Base-by-base conservation (phyloP, 1,140 invertebrate species). In the Drosophila albomicans region DNA sequence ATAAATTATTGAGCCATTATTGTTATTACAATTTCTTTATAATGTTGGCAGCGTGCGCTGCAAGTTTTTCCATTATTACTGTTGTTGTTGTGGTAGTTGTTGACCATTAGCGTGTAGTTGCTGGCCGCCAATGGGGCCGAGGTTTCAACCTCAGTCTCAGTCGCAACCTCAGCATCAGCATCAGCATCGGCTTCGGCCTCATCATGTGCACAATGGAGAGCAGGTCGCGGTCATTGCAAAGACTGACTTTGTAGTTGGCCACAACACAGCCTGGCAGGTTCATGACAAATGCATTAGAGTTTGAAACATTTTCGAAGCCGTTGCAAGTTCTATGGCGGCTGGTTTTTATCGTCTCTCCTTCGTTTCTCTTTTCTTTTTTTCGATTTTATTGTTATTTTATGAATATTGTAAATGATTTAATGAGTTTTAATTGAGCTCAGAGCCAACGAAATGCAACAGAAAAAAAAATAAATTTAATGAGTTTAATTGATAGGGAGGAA, bases 1-100 rank as follows among this genome's bases (percentile, higher is more conserved):
- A 89, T 90, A 89, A 89, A 89, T 89, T 89, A 89, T 89, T 89
- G 86, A 89, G 85, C 85, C 85, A 89, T 89, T 89, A 89, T 89
- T 89, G 81, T 89, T 89, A 89, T 90, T 89, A 89, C 85, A 89
- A 89, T 89, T 89, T 89, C 85, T 89, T 89, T 89, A 89, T 89
- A 89, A 89, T 89, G 85, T 85, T 85, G 75, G 67, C 85, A 85
- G 85, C 85, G 85, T 88, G 85, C 84, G 81, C 85, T 68, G 68
- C 72, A 70, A 85, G 70, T 65, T 85, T 79, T 65, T 78, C 71
- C 62, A 57, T 57, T 57, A 57, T 57, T 67, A 49, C 54, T 46
- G 66, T 32, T 51, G 54, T 41, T 70, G 52, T 57, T 65, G 68
- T 49, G 75, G 75, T 38, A 62, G 85, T 81, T 81, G 84, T 84